A percentile compares a stretch with the other conserved stretches of the same genome.
These are phyloP conservation scores for Pantherophis vulpinus DNA, from an alignment of 2,797 vertebrate genomes.

Conservation along the genomic window DNA sequence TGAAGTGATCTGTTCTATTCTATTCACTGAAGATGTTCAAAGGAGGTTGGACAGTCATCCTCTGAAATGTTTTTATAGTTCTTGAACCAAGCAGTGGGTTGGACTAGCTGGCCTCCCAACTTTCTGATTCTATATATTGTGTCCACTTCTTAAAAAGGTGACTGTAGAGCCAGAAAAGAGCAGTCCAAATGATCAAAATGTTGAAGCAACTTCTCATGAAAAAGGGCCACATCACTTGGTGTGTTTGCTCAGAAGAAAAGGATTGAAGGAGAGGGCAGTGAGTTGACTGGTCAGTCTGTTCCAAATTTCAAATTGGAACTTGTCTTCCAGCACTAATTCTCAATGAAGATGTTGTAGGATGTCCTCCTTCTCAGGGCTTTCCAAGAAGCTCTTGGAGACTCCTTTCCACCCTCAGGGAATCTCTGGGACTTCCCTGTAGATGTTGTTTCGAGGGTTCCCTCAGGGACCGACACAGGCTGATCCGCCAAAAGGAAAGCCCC, in stretches of 20 bases:
- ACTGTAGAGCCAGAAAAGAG: not conserved
- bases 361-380: not conserved
- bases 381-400: not conserved
- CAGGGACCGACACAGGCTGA: not conserved
- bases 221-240: not conserved
- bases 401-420: not conserved
- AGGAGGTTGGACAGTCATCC: not conserved
- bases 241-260: not conserved
- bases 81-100: not conserved
- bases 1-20: not conserved
- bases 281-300: rapidly evolving
- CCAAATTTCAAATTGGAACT: not conserved
- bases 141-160: not conserved
- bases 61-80: not conserved
- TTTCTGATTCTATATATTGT: not conserved
- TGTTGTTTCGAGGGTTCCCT: not conserved
- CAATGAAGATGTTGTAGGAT: not conserved
- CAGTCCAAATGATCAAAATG: not conserved
- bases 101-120: not conserved
- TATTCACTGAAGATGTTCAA: not conserved
- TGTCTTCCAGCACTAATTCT: not conserved
- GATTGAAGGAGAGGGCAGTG: not conserved
- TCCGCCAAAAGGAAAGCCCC: not conserved
- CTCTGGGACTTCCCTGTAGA: not conserved
- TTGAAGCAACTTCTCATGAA: not conserved